phyloP scores from a whole-genome alignment of 2,888 invertebrate species.

The Scaeva pyrastri region DNA sequence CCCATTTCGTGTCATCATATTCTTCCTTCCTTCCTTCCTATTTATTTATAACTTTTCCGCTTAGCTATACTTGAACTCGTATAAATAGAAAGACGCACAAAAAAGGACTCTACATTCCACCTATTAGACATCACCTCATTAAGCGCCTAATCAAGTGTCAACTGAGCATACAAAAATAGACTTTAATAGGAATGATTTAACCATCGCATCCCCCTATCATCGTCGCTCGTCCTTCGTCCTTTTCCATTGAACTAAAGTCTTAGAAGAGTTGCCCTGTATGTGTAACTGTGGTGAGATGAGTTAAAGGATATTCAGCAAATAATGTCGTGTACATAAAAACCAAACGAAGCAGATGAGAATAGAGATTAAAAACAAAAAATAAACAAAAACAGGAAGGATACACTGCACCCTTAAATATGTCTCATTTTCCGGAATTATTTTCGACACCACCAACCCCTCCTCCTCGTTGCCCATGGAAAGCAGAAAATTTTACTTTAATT shows the following conservation, averaged over 20 bases:
- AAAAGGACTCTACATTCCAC: conserved; percentile 53
- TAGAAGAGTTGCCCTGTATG: no score
- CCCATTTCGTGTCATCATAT: background rate
- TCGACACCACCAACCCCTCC: background rate
- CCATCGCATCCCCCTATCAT: background rate
- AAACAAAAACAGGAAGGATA: background rate
- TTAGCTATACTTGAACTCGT: no score
- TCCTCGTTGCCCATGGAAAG: background rate
- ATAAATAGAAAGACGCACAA: background rate
- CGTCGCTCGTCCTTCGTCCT: no score
- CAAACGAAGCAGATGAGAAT: conserved; percentile 51
- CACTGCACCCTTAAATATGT: background rate
- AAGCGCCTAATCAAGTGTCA: conserved; percentile 82
- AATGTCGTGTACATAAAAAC: conserved; percentile 36
- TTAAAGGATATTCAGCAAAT: background rate
- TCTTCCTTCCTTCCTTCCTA: no score
- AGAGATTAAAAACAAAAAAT: conserved; percentile 49
- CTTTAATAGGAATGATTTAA: conserved; percentile 29
- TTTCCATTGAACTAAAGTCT: no score
- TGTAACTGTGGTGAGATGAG: background rate
- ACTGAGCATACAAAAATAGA: conserved; percentile 63
- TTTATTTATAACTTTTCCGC: background rate
- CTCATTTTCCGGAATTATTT: conserved; percentile 11
- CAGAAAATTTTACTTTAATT: conserved; percentile 58
- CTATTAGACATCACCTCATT: conserved; percentile 80